These are phyloP conservation scores for Chlorospingus flavigularis DNA, from an alignment of 2,797 vertebrate genomes.

Conservation along the genomic window DNA sequence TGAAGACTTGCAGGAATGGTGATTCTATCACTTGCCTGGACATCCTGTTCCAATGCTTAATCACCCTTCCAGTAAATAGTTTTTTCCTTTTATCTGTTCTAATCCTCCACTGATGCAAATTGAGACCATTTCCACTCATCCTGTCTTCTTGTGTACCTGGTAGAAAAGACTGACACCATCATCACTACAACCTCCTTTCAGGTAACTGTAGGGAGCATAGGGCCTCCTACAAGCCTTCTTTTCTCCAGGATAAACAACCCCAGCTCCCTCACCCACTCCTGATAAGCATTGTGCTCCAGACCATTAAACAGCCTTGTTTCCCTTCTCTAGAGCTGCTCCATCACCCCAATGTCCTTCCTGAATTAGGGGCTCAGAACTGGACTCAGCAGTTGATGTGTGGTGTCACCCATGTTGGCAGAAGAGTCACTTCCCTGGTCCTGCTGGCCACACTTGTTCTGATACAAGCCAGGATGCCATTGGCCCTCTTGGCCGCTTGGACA, in stretches of 20 bases:
- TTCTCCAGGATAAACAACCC: not conserved
- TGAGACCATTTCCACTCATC: not conserved
- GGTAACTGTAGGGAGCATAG: not conserved
- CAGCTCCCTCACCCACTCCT: not conserved
- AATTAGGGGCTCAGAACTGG: too few species aligned
- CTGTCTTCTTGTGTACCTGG: not conserved
- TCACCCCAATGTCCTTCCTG: not conserved
- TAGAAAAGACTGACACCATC: not conserved
- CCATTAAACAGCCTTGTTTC: not conserved
- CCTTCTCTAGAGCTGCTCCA: not conserved
- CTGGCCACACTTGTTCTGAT: too few species aligned
- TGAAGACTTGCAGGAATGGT: not conserved
- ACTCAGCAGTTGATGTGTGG: not conserved
- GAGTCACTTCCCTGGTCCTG: not conserved
- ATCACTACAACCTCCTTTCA: not conserved
- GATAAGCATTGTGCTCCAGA: not conserved
- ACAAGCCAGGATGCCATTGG: not conserved
- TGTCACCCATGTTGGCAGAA: too few species aligned
- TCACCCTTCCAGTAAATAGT: not conserved
- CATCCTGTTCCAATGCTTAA: not conserved
- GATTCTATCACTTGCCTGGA: not conserved
- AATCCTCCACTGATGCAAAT: not conserved
- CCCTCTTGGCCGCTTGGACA: not conserved
- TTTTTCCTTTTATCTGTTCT: not conserved
- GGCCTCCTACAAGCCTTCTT: not conserved